Conservation (phyloP, 2,113 vertebrate species). For the Crotalus horridus region DNA sequence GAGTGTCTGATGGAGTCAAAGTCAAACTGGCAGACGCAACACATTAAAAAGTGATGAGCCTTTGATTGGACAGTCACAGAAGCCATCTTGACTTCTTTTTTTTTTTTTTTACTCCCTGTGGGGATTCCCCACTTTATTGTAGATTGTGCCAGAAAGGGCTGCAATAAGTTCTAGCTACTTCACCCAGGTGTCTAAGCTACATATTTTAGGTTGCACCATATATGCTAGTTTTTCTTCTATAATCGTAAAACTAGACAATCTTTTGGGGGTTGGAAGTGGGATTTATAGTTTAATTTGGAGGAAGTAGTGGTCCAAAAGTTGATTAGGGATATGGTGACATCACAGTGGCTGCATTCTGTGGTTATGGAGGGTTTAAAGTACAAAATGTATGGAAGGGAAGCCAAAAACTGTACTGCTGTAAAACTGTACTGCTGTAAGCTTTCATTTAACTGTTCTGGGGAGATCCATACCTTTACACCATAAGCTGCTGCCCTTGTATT, state of each 20-base stretch:
- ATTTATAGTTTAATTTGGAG: not conserved
- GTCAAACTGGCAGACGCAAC: not conserved
- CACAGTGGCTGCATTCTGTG: not conserved
- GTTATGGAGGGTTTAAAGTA: not conserved
- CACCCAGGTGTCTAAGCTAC: not conserved
- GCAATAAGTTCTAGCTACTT: not conserved
- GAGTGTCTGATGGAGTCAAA: not conserved
- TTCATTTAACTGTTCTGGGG: not conserved
- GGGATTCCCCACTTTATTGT: not conserved
- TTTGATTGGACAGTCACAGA: not conserved
- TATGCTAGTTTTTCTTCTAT: not conserved
- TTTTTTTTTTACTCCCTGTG: not conserved
- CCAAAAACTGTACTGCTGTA: not conserved
- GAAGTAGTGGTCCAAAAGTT: not conserved
- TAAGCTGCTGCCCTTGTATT: not conserved
- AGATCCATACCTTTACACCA: not conserved
- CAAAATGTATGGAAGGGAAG: not conserved
- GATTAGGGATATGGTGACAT: not conserved
- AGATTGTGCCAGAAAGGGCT: no score
- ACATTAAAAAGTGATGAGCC: not conserved
- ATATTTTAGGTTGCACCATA: fast-evolving
- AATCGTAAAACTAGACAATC: not conserved
- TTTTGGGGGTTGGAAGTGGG: not conserved
- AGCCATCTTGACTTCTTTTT: not conserved
- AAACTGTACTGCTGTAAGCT: not conserved